A percentile compares a stretch with the other conserved stretches of the same genome.
phyloP scores from a whole-genome alignment of 2,888 invertebrate species.

The Tetropium fuscum region DNA sequence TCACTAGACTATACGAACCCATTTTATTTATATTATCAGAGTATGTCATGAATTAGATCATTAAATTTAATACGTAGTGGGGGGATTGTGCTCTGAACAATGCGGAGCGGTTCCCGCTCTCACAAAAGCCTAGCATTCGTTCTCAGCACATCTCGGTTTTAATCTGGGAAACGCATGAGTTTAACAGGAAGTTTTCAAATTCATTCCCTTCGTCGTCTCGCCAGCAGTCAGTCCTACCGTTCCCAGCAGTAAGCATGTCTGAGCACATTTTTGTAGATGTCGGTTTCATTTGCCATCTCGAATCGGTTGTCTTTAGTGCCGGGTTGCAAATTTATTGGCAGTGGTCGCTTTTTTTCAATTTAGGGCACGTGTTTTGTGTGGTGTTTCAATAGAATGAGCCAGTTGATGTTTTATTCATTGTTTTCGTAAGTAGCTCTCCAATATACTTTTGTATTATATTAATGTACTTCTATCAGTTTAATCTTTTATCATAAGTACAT shows the following conservation, averaged over 20 bases:
- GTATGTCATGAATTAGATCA: constrained; percentile 31
- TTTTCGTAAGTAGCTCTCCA: no score
- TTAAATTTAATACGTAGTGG: constrained; percentile 19
- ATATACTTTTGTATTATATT: no score
- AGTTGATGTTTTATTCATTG: no score
- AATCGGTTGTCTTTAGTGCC: background rate
- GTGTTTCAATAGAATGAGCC: no score
- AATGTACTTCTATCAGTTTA: no score
- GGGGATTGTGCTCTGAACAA: constrained; percentile 25
- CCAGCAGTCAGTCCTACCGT: constrained; percentile 9
- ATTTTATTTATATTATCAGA: constrained; percentile 34
- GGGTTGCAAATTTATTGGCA: no score
- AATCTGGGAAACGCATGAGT: constrained; percentile 12
- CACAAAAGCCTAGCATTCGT: constrained; percentile 16
- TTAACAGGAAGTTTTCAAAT: constrained; percentile 14
- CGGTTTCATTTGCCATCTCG: background rate
- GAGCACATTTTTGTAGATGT: background rate
- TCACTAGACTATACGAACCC: no score
- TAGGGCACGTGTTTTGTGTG: no score
- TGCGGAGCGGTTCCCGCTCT: constrained; percentile 27
- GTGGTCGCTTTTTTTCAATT: no score
- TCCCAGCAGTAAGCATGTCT: constrained; percentile 2
- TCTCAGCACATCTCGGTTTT: constrained; percentile 11
- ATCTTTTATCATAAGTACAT: no score
- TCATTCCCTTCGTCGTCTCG: background rate